Evolutionary conservation across 2,888 invertebrate genomes (phyloP).

Genomic region (Falcaria lacertinaria): DNA sequence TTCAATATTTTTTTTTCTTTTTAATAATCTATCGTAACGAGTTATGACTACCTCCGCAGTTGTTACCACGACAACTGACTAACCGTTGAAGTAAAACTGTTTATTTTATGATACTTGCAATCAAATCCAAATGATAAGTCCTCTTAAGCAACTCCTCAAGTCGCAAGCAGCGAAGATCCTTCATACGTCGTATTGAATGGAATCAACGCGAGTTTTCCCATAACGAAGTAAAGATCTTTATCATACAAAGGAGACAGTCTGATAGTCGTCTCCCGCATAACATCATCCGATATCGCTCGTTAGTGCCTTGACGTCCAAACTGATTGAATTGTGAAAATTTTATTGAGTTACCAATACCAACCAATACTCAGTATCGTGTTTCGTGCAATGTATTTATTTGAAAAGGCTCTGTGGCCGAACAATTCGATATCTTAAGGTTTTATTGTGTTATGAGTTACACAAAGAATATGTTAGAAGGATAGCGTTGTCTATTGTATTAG

Average conservation of each 20-base stretch:
- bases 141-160: too few relatives aligned
- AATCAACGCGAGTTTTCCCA: constrained; percentile 36
- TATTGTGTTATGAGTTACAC: constrained; percentile 20
- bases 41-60: too few relatives aligned
- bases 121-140: too few relatives aligned
- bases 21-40: too few relatives aligned
- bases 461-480: background rate
- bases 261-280: constrained; percentile 31
- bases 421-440: constrained; percentile 21
- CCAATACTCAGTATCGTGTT: too few relatives aligned
- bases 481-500: background rate
- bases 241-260: constrained; percentile 42
- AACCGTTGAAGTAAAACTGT: too few relatives aligned
- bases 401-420: constrained; percentile 17
- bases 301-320: constrained; percentile 35
- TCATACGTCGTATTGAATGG: constrained; percentile 26
- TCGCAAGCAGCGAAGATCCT: constrained; percentile 1
- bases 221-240: constrained; percentile 55
- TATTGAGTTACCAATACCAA: constrained; percentile 25
- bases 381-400: constrained; percentile 24
- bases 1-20: too few relatives aligned
- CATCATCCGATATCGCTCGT: constrained; percentile 41
- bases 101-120: too few relatives aligned
- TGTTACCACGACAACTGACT: too few relatives aligned
- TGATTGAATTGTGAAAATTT: constrained; percentile 30